Evolutionary conservation across 2,113 vertebrate genomes (phyloP), one percentile per base, ranked within the genome.

Genomic region (Erpornis zantholeuca): DNA sequence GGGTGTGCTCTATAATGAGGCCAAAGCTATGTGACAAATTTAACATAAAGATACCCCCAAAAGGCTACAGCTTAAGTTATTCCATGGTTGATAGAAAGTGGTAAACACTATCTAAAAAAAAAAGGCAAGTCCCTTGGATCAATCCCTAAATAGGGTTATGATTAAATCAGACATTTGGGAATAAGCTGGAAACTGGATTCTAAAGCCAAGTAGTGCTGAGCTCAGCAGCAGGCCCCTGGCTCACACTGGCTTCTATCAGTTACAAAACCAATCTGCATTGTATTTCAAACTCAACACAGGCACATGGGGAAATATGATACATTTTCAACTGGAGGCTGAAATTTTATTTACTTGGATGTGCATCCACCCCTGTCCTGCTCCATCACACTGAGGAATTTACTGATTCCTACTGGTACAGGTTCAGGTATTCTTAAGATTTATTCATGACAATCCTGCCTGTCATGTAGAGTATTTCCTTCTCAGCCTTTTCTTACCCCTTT

Each of bases 101-200:
- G 59, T 81, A 90, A 94, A 86, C 28, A 70, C 60, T 92, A 84
- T 85, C 56, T 49, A 0, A 4, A 4, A 56, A 20, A 42, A 90
- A 87, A 82, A 86, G 40, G 72, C 86, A 96, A 86, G 94, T 95
- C 64, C 80, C 85, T 73, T 56, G 52, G 82, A 91, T 88, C 93
- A 95, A 75, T 96, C 56, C 81, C 82, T 90, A 83, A 88, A 86
- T 50, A 83, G 64, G 72, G 76, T 52, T 94, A 92, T 95, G 94
- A 96, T 94, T 96, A 96, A 94, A 92, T 82, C 15, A 2, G 93
- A 88, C 90, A 28, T 92, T 91, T 83, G 90, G 82, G 94, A 92
- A 93, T 93, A 94, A 94, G 76, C 44, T 88, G 85, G 85, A 94
- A 94, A 71, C 89, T 72, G 82, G 52, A 92, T 76, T 84, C 8